Percentiles rank a stretch among this genome's conserved stretches.
These are phyloP conservation scores for Monoplex corrugatus DNA, from an alignment of 2,888 invertebrate species.

Conservation along the genomic window DNA sequence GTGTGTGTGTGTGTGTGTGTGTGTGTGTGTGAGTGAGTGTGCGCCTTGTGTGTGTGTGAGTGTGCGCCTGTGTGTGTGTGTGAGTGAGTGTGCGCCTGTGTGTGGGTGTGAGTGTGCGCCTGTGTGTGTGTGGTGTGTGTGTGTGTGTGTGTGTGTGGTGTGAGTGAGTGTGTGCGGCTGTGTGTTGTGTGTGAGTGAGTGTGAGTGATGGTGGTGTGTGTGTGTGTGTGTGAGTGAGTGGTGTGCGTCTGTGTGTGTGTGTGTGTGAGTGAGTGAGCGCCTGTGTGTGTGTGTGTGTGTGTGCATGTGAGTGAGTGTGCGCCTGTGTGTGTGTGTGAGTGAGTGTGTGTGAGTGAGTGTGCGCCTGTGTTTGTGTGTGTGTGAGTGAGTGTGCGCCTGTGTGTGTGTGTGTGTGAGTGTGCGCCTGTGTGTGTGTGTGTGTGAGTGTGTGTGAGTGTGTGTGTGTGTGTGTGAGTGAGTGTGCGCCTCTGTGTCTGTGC, in stretches of 20 bases:
- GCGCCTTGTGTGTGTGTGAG: background rate
- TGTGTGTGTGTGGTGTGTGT: no score
- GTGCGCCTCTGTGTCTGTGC: no score
- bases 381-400: no score
- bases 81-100: background rate
- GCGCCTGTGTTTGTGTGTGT: background rate
- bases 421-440: background rate
- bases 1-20: background rate
- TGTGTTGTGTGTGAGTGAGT: no score
- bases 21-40: background rate
- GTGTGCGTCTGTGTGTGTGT: background rate
- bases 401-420: background rate
- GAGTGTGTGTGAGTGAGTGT: slow-evolving; percentile 15
- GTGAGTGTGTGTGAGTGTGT: no score
- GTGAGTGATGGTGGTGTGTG: no score
- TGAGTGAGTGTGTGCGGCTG: no score
- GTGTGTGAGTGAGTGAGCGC: no score
- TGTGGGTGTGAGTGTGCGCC: no score
- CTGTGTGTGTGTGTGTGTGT: no score
- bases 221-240: background rate
- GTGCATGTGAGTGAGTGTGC: no score
- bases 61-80: background rate
- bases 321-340: background rate
- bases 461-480: no score
- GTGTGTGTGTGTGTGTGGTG: background rate